Percentiles rank a stretch among this genome's conserved stretches.
Conservation (phyloP, 1,140 invertebrate species). For the Teleogryllus occipitalis region DNA sequence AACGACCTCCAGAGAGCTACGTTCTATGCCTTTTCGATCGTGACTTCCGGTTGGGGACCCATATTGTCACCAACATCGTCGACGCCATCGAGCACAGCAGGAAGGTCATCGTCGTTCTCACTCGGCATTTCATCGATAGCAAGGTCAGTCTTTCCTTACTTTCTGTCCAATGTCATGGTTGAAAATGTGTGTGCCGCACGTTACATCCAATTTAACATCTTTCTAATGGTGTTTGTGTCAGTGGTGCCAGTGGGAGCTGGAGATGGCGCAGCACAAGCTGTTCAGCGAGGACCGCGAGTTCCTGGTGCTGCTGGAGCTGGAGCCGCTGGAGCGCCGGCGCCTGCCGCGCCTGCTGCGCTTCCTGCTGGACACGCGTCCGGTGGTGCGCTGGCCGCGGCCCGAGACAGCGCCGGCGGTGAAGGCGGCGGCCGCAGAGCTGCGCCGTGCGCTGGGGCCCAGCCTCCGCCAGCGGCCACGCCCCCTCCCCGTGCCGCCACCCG, state of each 20-base stretch:
- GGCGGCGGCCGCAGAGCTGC: background rate
- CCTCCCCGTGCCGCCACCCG: too few relatives aligned
- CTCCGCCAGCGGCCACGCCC: background rate
- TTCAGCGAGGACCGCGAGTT: background rate
- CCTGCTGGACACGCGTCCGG: background rate
- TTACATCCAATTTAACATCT: too few relatives aligned
- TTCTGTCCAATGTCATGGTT: too few relatives aligned
- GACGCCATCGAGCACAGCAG: background rate
- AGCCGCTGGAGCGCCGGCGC: background rate
- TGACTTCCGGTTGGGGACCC: background rate
- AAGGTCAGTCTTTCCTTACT: background rate
- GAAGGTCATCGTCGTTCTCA: background rate
- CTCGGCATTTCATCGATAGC: background rate
- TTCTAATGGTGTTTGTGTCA: too few relatives aligned
- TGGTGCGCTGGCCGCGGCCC: background rate
- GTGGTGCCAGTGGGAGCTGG: background rate
- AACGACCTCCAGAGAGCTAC: background rate
- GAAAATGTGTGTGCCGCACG: too few relatives aligned
- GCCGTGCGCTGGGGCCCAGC: background rate
- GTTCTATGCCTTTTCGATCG: background rate
- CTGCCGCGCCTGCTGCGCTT: background rate
- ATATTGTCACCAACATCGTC: background rate
- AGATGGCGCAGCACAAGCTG: background rate
- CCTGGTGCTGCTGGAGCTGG: background rate
- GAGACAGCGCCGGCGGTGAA: background rate